These are phyloP conservation scores for Drosophila stalkeri DNA, from an alignment of 2,888 invertebrate genomes.

Conservation along the genomic window DNA sequence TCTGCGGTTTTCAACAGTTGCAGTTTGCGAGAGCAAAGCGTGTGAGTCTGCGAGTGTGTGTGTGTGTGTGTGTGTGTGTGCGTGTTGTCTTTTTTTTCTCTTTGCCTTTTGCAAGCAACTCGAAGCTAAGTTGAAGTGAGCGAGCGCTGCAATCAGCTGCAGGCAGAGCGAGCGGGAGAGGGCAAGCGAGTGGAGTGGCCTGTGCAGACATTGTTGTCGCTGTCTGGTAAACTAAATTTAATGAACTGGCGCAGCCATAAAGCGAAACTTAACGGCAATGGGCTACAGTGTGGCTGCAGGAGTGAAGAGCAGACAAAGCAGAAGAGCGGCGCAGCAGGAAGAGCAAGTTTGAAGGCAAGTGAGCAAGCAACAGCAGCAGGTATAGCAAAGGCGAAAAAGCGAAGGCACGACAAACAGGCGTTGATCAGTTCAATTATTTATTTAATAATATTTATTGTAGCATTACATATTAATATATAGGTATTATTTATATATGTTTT, in stretches of 20 bases:
- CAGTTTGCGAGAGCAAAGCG: constrained; percentile 1
- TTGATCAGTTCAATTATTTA: not conserved
- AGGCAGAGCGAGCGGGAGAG: constrained; percentile 7
- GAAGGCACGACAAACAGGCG: constrained; percentile 13
- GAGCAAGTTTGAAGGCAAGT: not conserved
- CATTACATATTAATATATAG: not conserved
- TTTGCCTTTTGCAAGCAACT: constrained; percentile 16
- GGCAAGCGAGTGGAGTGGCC: constrained; percentile 2
- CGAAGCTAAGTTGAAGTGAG: constrained; percentile 40
- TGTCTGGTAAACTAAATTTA: constrained; percentile 79
- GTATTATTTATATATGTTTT: not conserved
- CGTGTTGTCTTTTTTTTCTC: constrained; percentile 12
- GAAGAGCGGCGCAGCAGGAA: not conserved
- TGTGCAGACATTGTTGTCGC: constrained; percentile 73
- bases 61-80: not conserved
- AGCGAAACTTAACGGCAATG: constrained; percentile 64
- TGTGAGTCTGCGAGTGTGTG: not conserved
- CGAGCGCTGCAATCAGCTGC: constrained; percentile 18
- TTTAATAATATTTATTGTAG: not conserved
- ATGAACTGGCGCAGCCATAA: constrained; percentile 79
- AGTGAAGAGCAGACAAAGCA: not conserved
- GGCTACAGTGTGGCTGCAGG: not conserved
- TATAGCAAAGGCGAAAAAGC: not conserved
- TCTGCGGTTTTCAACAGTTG: constrained; percentile 30
- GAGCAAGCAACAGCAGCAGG: not conserved